Percentiles rank a stretch among this genome's conserved stretches.
These are phyloP conservation scores for Seira sanloemensis DNA, from an alignment of 2,888 invertebrate species.

Conservation along the genomic window DNA sequence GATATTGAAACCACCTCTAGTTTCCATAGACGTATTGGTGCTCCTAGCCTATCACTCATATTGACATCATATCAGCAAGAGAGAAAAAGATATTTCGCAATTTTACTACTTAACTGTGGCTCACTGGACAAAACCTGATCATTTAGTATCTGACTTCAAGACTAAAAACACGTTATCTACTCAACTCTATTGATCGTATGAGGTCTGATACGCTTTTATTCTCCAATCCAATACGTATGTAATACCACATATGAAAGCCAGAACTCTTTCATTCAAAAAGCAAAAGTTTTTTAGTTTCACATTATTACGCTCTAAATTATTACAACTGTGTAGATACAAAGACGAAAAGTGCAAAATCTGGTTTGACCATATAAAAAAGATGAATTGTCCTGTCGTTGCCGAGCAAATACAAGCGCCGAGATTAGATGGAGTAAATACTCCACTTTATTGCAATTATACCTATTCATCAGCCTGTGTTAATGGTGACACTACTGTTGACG, in stretches of 20 bases:
- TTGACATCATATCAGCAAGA: neutral
- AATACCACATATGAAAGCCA: no score
- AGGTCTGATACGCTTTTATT: no score
- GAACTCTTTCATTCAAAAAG: no score
- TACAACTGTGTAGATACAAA: no score
- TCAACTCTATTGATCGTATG: neutral
- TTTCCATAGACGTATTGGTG: neutral
- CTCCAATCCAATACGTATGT: no score
- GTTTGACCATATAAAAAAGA: slow-evolving; percentile 25
- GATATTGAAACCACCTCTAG: slow-evolving; percentile 48
- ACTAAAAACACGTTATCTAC: slow-evolving; percentile 17
- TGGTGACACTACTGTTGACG: slow-evolving; percentile 11
- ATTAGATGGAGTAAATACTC: slow-evolving; percentile 28
- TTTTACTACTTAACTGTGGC: slow-evolving; percentile 16
- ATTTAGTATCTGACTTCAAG: slow-evolving; percentile 44
- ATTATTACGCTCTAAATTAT: no score
- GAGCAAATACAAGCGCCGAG: neutral
- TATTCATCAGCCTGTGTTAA: neutral
- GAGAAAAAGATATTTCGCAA: slow-evolving; percentile 18
- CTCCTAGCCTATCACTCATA: neutral
- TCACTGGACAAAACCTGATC: slow-evolving; percentile 49
- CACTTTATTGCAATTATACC: slow-evolving; percentile 18
- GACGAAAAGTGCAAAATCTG: slow-evolving; percentile 50
- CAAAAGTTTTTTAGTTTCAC: no score
- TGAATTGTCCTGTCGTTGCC: slow-evolving; percentile 47